Conservation (phyloP, 2,113 vertebrate genomes). For the Mustela nigripes region DNA sequence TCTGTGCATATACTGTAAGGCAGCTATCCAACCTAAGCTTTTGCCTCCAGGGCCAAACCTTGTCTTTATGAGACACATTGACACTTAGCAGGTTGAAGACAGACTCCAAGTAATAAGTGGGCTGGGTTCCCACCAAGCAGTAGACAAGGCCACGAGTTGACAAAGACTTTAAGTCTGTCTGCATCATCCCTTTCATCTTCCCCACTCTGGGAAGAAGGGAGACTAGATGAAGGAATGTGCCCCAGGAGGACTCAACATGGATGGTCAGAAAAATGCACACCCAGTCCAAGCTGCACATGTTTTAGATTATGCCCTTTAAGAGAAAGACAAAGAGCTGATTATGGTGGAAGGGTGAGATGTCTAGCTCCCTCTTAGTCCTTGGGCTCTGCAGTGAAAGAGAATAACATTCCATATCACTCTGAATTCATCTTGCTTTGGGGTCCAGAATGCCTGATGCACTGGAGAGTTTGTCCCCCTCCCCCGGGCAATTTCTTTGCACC, state of each 20-base stretch:
- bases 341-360: not conserved
- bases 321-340: not conserved
- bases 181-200: not conserved
- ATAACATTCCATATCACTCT: not conserved
- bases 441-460: not conserved
- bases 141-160: not conserved
- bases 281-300: conserved; percentile 9
- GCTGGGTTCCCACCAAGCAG: conserved; percentile 52
- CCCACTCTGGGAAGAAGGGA: not conserved
- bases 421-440: not conserved
- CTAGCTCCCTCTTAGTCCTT: not conserved
- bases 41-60: conserved; percentile 64
- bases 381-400: not conserved
- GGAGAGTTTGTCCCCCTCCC: not conserved
- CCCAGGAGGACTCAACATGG: not conserved
- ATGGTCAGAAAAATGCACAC: not conserved
- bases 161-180: not conserved
- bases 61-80: conserved; percentile 56
- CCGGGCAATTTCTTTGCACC: not conserved
- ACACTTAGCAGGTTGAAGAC: conserved; percentile 29
- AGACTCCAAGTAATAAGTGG: conserved; percentile 73
- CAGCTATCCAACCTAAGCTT: conserved; percentile 79
- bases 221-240: not conserved
- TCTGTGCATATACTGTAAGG: conserved; percentile 39
- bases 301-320: conserved; percentile 60